phyloP scores from a whole-genome alignment of 2,113 vertebrate genomes.

The Gasterosteus nipponicus region DNA sequence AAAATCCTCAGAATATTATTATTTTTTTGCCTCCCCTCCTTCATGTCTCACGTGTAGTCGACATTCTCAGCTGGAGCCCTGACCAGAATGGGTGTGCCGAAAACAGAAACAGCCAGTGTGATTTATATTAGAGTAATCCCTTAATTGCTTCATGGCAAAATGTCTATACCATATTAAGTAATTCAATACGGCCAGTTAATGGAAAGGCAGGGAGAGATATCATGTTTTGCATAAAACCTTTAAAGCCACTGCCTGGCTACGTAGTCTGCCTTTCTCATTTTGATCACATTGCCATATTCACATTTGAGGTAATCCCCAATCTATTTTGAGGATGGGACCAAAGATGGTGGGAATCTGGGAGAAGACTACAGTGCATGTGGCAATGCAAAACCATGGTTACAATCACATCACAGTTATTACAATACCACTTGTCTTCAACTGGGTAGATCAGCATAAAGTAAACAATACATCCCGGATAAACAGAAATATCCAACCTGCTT shows the following conservation, averaged over 20 bases:
- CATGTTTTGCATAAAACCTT: slow-evolving; percentile 84
- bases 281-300: slow-evolving; percentile 76
- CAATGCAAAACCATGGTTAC: slow-evolving; percentile 37
- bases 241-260: slow-evolving; percentile 72
- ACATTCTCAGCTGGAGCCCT: slow-evolving; percentile 55
- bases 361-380: slow-evolving; percentile 42
- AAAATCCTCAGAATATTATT: slow-evolving; percentile 31
- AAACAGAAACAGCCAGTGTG: slow-evolving; percentile 76
- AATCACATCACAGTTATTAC: slow-evolving; percentile 40
- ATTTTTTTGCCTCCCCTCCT: slow-evolving; percentile 15
- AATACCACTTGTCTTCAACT: slow-evolving; percentile 16
- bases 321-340: slow-evolving; percentile 65
- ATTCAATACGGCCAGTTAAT: slow-evolving; percentile 79
- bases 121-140: slow-evolving; percentile 82
- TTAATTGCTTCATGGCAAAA: slow-evolving; percentile 83
- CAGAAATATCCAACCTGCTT: not conserved
- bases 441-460: not conserved
- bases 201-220: slow-evolving; percentile 76
- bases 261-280: slow-evolving; percentile 70
- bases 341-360: slow-evolving; percentile 57
- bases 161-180: slow-evolving; percentile 82
- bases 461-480: not conserved
- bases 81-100: slow-evolving; percentile 66
- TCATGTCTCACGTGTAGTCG: slow-evolving; percentile 45
- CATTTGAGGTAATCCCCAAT: slow-evolving; percentile 78